These are phyloP conservation scores for Mesocentrotus franciscanus DNA, from an alignment of 53 echinoderm and acorn worm species.

Conservation along the genomic window DNA sequence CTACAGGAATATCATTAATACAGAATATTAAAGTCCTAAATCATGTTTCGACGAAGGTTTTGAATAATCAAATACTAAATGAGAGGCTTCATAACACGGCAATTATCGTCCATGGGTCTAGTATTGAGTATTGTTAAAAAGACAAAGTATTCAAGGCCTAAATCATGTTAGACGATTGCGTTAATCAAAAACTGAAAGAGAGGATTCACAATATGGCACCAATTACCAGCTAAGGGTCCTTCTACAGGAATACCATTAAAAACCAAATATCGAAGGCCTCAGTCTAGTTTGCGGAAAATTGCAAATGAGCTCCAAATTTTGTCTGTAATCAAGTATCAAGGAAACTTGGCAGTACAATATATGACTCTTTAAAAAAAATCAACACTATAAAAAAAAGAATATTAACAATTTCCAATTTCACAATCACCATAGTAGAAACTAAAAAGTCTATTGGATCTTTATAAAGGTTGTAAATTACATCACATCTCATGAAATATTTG, in stretches of 20 bases:
- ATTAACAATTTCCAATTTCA: too few species aligned
- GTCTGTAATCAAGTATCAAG: neutral
- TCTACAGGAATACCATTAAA: too few species aligned
- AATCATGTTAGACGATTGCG: neutral
- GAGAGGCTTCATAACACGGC: neutral
- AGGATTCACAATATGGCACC: neutral
- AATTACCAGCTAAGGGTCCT: neutral
- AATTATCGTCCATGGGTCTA: neutral
- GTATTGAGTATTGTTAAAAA: neutral
- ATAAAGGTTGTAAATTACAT: too few species aligned
- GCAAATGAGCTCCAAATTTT: neutral
- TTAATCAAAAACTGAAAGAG: slow-evolving; percentile 21
- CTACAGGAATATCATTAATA: too few species aligned
- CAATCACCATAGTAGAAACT: too few species aligned
- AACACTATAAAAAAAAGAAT: too few species aligned
- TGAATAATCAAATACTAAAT: neutral
- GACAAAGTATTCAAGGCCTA: neutral
- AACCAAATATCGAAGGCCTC: neutral
- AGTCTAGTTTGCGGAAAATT: too few species aligned
- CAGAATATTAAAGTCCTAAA: neutral
- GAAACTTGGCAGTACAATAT: neutral
- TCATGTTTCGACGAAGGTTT: neutral
- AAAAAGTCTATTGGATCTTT: too few species aligned
- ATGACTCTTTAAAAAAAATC: neutral
- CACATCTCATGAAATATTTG: too few species aligned